phyloP scores from a whole-genome alignment of 2,113 vertebrate species.

The Mola mola region DNA sequence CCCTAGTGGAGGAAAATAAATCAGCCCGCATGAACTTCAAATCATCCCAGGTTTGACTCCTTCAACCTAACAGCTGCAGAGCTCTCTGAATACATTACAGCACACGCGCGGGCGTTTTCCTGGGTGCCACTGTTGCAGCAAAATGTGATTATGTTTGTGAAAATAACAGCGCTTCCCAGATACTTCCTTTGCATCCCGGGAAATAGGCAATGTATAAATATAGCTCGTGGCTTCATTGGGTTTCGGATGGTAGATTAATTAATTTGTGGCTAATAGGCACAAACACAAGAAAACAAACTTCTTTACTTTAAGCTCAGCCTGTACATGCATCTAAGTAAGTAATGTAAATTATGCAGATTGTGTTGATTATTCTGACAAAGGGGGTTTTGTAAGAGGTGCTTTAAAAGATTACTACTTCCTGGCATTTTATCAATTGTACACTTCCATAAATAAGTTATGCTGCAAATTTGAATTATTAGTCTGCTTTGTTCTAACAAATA shows the following conservation, averaged over 20 bases:
- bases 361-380: constrained; percentile 85
- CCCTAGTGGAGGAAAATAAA: constrained; percentile 75
- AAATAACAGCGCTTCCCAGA: constrained; percentile 77
- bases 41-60: constrained; percentile 38
- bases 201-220: constrained; percentile 80
- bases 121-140: constrained; percentile 58
- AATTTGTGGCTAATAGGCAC: constrained; percentile 88
- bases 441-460: constrained; percentile 76
- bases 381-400: constrained; percentile 77
- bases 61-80: constrained; percentile 22
- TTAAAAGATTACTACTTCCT: constrained; percentile 78
- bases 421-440: constrained; percentile 78
- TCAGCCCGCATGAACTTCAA: constrained; percentile 29
- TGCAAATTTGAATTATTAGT: constrained; percentile 64
- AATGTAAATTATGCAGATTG: constrained; percentile 86
- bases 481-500: constrained; percentile 68
- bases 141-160: constrained; percentile 82
- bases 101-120: constrained; percentile 25
- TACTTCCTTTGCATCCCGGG: constrained; percentile 81
- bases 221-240: constrained; percentile 83
- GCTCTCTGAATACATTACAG: constrained; percentile 54
- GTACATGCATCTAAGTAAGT: constrained; percentile 82
- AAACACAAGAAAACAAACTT: constrained; percentile 87
- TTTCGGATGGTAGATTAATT: constrained; percentile 83
- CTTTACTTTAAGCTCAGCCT: constrained; percentile 83